Evolutionary conservation across 2,888 invertebrate genomes (phyloP), one percentile per base, ranked within the genome.

Genomic region (Eristalis tenax): DNA sequence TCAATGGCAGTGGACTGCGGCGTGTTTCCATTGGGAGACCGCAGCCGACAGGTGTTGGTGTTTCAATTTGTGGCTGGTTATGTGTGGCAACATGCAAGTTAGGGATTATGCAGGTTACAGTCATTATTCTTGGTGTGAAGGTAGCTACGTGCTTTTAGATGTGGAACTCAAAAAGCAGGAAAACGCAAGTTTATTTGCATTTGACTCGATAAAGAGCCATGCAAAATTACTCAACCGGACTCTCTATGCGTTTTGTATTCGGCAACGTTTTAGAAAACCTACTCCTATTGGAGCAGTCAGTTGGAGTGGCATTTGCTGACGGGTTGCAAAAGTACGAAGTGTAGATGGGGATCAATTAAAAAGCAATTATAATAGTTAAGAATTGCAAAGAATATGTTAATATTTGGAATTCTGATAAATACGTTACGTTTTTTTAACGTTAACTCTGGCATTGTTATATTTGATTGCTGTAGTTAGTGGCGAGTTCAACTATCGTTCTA

Each of bases 41-140:
- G 22, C 32, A 38, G 22, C 23, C 22, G 38, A 22, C 38, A 65
- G 64, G 69, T 75, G 85, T 86, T 78, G 69, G 78, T 10, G 40
- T 23, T 65, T 43, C 78, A 26, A 70, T 74, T 74, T 26, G 57
- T 59, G 69, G 59, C 69, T 65, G 69, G 43, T 69, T 63, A 82
- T 73, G 40, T 59, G 35, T 38, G 50, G 35, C 18, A 64, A 61
- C 85, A 86, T 78, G 85, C 85, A 65, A 86, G 70, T 65, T 22
- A 26, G 59, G 74, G 74, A 82, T 85, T 69, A 77, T 56, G 50
- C 74, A 69, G 57, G 82, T 64, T 65, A 69, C 11, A 38, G 40
- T 65, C 61, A 82, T 86, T 82, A 82, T 64, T 50, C 50, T 64
- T 69, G 59, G 82, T 78, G 82, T 40, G 74, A 82, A 78, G 74